Conservation (phyloP, 1,140 invertebrate genomes). For the Bombus confusus region DNA sequence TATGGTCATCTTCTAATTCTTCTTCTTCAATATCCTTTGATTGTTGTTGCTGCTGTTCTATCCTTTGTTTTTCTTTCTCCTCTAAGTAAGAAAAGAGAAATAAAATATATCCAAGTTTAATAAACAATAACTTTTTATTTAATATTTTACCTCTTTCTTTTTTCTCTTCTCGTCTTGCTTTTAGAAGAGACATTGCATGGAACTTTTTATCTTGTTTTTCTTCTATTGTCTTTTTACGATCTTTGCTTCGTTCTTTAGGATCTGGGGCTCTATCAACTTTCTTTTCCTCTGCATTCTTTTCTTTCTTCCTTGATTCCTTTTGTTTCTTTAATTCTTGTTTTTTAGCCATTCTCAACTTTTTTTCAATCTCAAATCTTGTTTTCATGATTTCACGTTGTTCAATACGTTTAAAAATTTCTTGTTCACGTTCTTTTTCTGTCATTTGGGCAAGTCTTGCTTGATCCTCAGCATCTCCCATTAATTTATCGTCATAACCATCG, state of each 20-base stretch:
- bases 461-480: slow-evolving; percentile 99
- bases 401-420: slow-evolving; percentile 97
- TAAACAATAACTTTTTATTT: slow-evolving; percentile 10
- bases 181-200: slow-evolving; percentile 95
- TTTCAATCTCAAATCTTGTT: slow-evolving; percentile 98
- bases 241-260: slow-evolving; percentile 91
- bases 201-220: slow-evolving; percentile 93
- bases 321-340: slow-evolving; percentile 90
- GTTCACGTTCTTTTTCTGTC: slow-evolving; percentile 98
- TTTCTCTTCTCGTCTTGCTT: slow-evolving; percentile 94
- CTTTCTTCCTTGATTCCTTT: slow-evolving; percentile 85
- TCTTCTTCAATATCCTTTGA: slow-evolving; percentile 84
- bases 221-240: slow-evolving; percentile 96
- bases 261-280: slow-evolving; percentile 84
- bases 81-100: slow-evolving; percentile 69
- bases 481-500: slow-evolving; percentile 96
- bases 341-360: slow-evolving; percentile 93
- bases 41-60: slow-evolving; percentile 83
- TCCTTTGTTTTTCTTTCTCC: slow-evolving; percentile 84
- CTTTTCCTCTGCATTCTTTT: slow-evolving; percentile 82
- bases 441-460: slow-evolving; percentile 93
- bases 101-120: slow-evolving; percentile 9
- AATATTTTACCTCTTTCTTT: slow-evolving; percentile 84
- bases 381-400: slow-evolving; percentile 96
- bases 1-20: slow-evolving; percentile 83